Conservation (phyloP, 2,797 vertebrate species). For the Enteromius afrohamiltoni region DNA sequence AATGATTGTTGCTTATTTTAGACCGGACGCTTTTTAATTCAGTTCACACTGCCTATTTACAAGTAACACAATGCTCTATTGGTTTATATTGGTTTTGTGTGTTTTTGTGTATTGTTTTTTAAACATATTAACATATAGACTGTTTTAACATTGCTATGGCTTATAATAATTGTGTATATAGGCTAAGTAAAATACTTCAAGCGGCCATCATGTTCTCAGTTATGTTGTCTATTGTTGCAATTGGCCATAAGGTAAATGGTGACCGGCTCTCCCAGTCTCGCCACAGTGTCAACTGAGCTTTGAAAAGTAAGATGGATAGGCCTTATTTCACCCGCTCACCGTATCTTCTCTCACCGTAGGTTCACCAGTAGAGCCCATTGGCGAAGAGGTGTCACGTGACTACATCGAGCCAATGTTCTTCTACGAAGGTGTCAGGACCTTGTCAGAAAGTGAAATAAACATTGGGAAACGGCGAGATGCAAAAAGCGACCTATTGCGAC, state of each 20-base stretch:
- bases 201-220: slow-evolving; percentile 15
- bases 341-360: slow-evolving; percentile 89
- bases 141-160: background rate
- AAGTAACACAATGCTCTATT: background rate
- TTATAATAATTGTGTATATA: background rate
- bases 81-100: background rate
- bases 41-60: background rate
- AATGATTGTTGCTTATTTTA: background rate
- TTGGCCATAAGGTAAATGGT: slow-evolving; percentile 82
- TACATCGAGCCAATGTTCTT: slow-evolving; percentile 99
- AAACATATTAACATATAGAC: background rate
- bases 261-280: slow-evolving; percentile 69
- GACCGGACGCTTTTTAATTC: background rate
- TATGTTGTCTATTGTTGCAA: slow-evolving; percentile 68
- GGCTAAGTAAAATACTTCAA: background rate
- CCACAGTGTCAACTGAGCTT: slow-evolving; percentile 95
- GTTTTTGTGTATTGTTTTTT: background rate
- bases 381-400: slow-evolving; percentile 98
- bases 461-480: slow-evolving; percentile 99
- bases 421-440: slow-evolving; percentile 99
- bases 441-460: slow-evolving; percentile 99
- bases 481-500: slow-evolving; percentile 99
- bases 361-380: slow-evolving; percentile 96
- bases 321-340: slow-evolving; percentile 92
- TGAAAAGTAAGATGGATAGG: slow-evolving; percentile 99